These are phyloP conservation scores for Molossus alvarezi DNA, from an alignment of 2,797 vertebrate species.

Conservation along the genomic window DNA sequence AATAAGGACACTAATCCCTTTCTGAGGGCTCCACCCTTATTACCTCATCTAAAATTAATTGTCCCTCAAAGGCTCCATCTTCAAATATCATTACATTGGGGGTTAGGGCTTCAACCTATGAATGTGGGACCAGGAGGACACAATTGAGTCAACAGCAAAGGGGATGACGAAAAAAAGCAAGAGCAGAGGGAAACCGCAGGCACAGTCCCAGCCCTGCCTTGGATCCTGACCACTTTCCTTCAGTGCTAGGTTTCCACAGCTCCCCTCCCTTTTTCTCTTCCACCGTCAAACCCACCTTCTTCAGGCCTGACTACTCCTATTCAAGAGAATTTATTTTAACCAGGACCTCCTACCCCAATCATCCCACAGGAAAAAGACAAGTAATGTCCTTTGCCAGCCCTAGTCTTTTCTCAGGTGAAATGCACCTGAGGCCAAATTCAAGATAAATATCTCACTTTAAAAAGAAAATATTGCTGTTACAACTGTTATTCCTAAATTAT, in stretches of 20 bases:
- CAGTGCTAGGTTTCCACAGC: not conserved
- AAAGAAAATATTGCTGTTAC: conserved; percentile 34
- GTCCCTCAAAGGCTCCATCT: not conserved
- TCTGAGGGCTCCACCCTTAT: not conserved
- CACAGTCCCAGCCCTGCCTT: not conserved
- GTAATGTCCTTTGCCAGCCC: not conserved
- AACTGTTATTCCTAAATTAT: conserved; percentile 2
- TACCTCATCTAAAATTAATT: not conserved
- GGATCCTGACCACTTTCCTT: not conserved
- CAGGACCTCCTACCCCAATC: not conserved
- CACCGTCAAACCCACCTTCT: not conserved
- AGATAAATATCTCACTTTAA: conserved; percentile 10
- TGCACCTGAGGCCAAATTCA: not conserved
- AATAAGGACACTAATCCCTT: not conserved
- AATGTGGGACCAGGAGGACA: not conserved
- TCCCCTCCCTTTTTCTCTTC: not conserved
- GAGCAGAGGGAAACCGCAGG: not conserved
- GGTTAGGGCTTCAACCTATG: not conserved
- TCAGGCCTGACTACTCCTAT: not conserved
- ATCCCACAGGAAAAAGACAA: not conserved
- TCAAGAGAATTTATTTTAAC: conserved; percentile 58
- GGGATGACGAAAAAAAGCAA: not conserved
- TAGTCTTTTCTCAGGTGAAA: not conserved
- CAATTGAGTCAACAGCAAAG: not conserved
- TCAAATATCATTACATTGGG: not conserved